A percentile compares a stretch with the other conserved stretches of the same genome.
Conservation (phyloP, 2,797 vertebrate species). For the Bradypus variegatus region DNA sequence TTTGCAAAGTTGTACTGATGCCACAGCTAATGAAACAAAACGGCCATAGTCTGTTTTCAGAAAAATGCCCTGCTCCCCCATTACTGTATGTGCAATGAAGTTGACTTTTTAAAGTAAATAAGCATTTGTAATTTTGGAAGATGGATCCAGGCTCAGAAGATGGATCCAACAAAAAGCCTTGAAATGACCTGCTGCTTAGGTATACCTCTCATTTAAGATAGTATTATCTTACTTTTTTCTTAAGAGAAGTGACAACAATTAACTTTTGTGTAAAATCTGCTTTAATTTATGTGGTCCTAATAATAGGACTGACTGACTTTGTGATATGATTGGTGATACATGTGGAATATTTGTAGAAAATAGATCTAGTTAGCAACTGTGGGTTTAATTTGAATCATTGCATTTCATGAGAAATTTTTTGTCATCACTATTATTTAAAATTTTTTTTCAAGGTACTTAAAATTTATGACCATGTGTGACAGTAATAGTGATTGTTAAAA, state of each 20-base stretch:
- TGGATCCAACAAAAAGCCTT: no score
- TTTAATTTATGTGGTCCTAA: background rate
- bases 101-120: constrained; percentile 23
- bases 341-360: background rate
- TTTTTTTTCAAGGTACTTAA: constrained; percentile 7
- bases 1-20: constrained; percentile 28
- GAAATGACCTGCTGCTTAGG: background rate
- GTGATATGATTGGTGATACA: background rate
- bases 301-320: background rate
- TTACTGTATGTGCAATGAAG: background rate
- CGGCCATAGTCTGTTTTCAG: constrained; percentile 30
- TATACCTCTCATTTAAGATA: background rate
- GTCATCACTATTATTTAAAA: constrained; percentile 3
- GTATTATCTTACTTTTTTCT: background rate
- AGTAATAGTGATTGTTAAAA: constrained; percentile 28
- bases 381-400: constrained; percentile 32
- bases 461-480: constrained; percentile 1
- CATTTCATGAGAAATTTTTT: constrained; percentile 31
- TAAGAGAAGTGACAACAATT: background rate
- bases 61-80: background rate
- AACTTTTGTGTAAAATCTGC: background rate
- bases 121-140: constrained; percentile 19
- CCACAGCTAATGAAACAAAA: background rate
- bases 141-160: background rate
- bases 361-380: background rate